Evolutionary conservation across 2,797 vertebrate species (phyloP).

Genomic region (Cyprinodon diabolis): DNA sequence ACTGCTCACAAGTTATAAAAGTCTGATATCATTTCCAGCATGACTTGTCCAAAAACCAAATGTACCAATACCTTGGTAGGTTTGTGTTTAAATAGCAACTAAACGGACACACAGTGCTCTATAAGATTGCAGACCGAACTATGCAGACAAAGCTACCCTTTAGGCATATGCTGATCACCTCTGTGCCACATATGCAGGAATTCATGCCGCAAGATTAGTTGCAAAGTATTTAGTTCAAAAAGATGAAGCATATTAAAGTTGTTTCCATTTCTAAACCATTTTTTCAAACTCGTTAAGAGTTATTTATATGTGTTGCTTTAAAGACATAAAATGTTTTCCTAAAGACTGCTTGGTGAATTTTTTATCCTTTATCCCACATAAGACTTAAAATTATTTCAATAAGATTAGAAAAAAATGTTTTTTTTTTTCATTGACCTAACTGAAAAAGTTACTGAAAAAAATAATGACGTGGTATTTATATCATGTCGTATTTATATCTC

Average conservation of each 20-base stretch:
- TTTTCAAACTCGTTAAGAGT: not conserved
- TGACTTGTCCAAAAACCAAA: too few species aligned
- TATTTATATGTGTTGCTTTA: not conserved
- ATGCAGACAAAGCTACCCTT: too few species aligned
- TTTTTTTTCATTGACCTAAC: not conserved
- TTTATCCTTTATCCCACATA: not conserved
- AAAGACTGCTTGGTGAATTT: not conserved
- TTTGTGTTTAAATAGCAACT: too few species aligned
- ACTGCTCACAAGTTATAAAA: too few species aligned
- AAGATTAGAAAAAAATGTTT: slow-evolving; percentile 1
- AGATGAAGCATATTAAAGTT: not conserved
- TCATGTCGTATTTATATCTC: slow-evolving; percentile 54
- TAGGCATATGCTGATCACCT: too few species aligned
- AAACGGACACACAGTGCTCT: too few species aligned
- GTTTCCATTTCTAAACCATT: not conserved
- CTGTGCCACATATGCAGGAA: too few species aligned
- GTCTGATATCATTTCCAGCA: too few species aligned
- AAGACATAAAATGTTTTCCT: not conserved
- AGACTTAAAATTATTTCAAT: not conserved
- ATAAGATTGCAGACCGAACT: too few species aligned
- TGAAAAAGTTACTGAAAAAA: slow-evolving; percentile 14
- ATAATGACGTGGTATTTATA: slow-evolving; percentile 25
- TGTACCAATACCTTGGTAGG: too few species aligned
- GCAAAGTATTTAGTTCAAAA: too few species aligned
- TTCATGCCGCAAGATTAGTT: too few species aligned